Base-by-base conservation (phyloP, 2,113 vertebrate genomes). In the Laticauda laticaudata region DNA sequence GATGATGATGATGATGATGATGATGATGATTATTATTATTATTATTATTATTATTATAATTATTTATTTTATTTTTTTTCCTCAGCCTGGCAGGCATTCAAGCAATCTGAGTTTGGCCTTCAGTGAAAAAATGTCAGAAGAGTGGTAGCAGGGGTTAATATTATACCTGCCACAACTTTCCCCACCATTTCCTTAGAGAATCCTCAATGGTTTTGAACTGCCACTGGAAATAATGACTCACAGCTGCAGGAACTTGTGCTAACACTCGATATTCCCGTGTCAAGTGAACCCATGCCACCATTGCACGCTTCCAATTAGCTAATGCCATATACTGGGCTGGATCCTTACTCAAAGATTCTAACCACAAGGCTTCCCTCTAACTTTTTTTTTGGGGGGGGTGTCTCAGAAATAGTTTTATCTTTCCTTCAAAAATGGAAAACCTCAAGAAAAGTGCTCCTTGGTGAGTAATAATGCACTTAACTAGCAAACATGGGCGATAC, bases 201-300 rank as follows among this genome's bases (percentile, higher is more conserved):
- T 94, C 94, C 95, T 96, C 96, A 96, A 97, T 96, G 96, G 96
- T 94, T 97, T 97, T 97, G 97, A 96, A 97, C 96, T 97, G 97
- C 97, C 97, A 97, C 97, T 97, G 97, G 96, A 97, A 97, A 97
- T 97, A 97, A 97, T 97, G 97, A 96, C 95, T 98, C 95, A 93
- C 97, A 98, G 97, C 96, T 98, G 97, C 96, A 88, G 96, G 91
- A 94, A 90, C 95, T 95, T 96, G 87, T 87, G 93, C 94, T 92
- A 96, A 97, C 97, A 97, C 96, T 97, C 95, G 97, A 97, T 97
- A 97, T 96, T 97, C 96, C 96, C 90, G 87, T 92, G 94, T 94
- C 97, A 97, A 95, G 94, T 91, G 6, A 93, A 75, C 95, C 92
- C 64, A 92, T 43, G 95, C 92, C 96, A 95, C 95, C 94, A 94